phyloP scores from a whole-genome alignment of 2,888 invertebrate genomes.

The Mythimna albipuncta region DNA sequence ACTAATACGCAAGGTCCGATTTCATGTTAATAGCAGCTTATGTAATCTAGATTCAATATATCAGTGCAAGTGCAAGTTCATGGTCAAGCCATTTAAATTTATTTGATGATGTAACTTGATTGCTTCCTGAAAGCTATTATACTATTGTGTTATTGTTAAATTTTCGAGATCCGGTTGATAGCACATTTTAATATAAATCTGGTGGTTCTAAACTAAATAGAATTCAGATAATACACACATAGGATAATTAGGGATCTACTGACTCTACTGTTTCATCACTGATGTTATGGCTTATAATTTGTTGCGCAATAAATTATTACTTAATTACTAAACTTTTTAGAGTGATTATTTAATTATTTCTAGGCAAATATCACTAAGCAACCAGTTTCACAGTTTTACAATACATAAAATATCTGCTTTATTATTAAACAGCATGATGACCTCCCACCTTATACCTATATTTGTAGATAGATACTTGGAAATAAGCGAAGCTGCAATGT shows the following conservation, averaged over 20 bases:
- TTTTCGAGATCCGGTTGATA: constrained; percentile 27
- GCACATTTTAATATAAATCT: constrained; percentile 30
- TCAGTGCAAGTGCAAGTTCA: constrained; percentile 15
- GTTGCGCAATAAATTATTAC: too few relatives aligned
- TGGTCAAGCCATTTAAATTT: constrained; percentile 19
- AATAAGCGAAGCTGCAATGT: constrained; percentile 16
- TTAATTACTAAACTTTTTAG: too few relatives aligned
- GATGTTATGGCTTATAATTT: too few relatives aligned
- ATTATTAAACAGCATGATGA: background rate
- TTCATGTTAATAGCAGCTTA: background rate
- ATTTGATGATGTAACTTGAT: constrained; percentile 19
- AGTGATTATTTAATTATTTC: background rate
- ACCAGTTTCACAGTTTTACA: background rate
- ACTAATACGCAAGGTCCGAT: background rate
- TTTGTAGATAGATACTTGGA: background rate
- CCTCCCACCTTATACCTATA: background rate
- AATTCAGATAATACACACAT: background rate
- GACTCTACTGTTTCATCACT: too few relatives aligned
- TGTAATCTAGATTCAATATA: background rate
- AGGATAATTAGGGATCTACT: too few relatives aligned
- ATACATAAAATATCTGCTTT: background rate
- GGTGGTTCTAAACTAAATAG: background rate
- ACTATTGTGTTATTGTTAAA: constrained; percentile 13
- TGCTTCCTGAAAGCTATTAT: constrained; percentile 2
- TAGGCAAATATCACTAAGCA: background rate